Evolutionary conservation across 2,797 vertebrate genomes (phyloP), one percentile per base, ranked within the genome.

Genomic region (Psittacula echo): DNA sequence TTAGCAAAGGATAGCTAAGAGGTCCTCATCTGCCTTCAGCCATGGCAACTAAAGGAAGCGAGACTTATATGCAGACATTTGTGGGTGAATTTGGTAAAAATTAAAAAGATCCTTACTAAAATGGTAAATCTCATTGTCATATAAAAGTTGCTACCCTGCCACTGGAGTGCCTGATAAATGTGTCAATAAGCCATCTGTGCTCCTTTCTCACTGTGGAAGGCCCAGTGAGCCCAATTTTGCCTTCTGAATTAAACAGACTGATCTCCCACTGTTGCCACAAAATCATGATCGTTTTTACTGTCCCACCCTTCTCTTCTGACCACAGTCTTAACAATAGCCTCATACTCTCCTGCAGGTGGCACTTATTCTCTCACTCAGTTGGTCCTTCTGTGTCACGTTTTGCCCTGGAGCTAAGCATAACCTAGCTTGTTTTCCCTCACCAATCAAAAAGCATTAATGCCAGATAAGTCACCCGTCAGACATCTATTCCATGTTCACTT

Each of bases 121-220:
- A 79, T 53, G 7, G 22, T 72, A 34, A 60, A 66, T 86, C 32
- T 80, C 34, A 48, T 71, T 39, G 45, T 61, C 88, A 24, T 37
- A 51, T 72, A 17, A 11, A 86, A 86, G 32, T 70, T 90, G 53
- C 66, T 93, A 32, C 13, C 18, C 53, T 58, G 13, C 65, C 56
- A 50, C 45, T 75, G 75, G 37, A 64, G 34, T 70, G 72, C 19
- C 65, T 92, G 51, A 93, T 75, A 71, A 67, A 94, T 67, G n/a
- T 89, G 68, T 79, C 88, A 93, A 75, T 92, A 95, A 95, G 12
- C 51, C 68, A 81, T 83, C 81, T 94, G 88, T 64, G 27, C 50
- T 85, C 26, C 23, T 24, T 91, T 79, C 48, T 61, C 73, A 20
- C 24, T 37, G 44, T 62, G 32, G 83, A 85, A 21, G 37, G 61